Percentiles rank a stretch among this genome's conserved stretches.
phyloP scores from a whole-genome alignment of 2,888 invertebrate species.

The Diaperis boleti region DNA sequence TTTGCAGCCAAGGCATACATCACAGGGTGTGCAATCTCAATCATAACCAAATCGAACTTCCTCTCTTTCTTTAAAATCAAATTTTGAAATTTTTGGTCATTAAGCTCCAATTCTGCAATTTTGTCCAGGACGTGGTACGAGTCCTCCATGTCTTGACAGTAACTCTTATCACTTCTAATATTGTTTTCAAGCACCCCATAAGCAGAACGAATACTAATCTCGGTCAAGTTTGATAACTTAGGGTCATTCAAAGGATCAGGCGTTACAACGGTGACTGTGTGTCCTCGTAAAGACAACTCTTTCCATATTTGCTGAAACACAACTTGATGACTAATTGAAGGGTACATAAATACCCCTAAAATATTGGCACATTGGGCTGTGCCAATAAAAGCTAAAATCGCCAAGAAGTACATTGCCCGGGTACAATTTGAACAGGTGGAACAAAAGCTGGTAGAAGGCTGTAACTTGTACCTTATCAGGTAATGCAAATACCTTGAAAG shows the following conservation, averaged over 20 bases:
- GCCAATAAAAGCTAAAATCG: background rate
- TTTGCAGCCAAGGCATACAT: background rate
- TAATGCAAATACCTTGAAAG: too few species aligned
- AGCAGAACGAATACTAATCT: constrained; percentile 49
- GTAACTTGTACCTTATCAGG: too few species aligned
- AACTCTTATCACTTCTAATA: background rate
- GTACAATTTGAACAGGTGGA: too few species aligned
- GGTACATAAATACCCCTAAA: constrained; percentile 37
- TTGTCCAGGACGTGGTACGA: background rate
- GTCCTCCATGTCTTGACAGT: background rate
- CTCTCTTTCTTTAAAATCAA: background rate
- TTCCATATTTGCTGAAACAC: constrained; percentile 38
- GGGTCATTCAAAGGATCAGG: constrained; percentile 47
- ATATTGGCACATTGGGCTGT: constrained; percentile 38
- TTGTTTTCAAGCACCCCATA: constrained; percentile 49
- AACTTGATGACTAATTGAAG: constrained; percentile 45
- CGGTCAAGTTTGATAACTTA: constrained; percentile 37
- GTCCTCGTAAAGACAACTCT: constrained; percentile 49
- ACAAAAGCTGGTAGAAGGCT: too few species aligned
- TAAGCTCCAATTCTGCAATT: background rate
- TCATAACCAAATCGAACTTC: constrained; percentile 10
- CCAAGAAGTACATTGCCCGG: background rate
- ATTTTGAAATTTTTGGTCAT: background rate
- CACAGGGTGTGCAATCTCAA: background rate
- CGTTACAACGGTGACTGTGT: constrained; percentile 54